phyloP scores from a whole-genome alignment of 1,140 invertebrate genomes.

The Phymorhynchus buccinoides region DNA sequence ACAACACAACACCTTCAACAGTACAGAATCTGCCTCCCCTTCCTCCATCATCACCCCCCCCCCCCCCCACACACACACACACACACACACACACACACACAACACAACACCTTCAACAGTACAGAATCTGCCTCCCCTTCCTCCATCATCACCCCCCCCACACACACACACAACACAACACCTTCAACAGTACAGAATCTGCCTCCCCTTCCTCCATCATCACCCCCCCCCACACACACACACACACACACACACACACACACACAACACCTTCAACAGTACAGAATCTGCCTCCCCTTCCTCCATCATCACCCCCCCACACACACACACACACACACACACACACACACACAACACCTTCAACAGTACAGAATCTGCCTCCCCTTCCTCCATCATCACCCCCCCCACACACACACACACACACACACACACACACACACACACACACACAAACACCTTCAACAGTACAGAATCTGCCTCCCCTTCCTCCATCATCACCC shows the following conservation, averaged over 20 bases:
- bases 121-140: too few relatives aligned
- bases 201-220: too few relatives aligned
- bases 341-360: background rate
- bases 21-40: too few relatives aligned
- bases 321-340: background rate
- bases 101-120: too few relatives aligned
- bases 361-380: too few relatives aligned
- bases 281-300: background rate
- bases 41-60: too few relatives aligned
- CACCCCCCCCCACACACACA: constrained; percentile 13
- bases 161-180: background rate
- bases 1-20: background rate
- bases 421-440: background rate
- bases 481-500: background rate
- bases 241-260: background rate
- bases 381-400: too few relatives aligned
- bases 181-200: too few relatives aligned
- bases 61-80: background rate
- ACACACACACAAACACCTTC: background rate
- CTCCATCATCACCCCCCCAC: background rate
- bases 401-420: constrained; percentile 6
- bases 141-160: too few relatives aligned
- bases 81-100: background rate
- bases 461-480: background rate
- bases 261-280: background rate